Base-by-base conservation (phyloP, 2,888 invertebrate genomes). In the Trichacis sp. region DNA sequence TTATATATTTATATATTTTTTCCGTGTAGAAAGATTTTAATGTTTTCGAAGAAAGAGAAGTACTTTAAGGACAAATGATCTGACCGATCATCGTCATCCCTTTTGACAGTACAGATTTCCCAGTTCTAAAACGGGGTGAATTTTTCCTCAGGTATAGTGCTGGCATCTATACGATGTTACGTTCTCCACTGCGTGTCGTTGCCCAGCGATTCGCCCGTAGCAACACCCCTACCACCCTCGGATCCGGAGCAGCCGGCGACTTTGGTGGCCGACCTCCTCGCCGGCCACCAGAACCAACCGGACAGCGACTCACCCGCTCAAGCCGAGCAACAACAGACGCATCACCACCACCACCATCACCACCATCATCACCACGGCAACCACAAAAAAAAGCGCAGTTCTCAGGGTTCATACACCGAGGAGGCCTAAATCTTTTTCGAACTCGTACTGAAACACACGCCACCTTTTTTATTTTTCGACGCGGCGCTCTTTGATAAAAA, bases 381-480 rank as follows among this genome's bases (percentile, higher is more conserved):
- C 49, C 77, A 82, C 56, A 81, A 80, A 72, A 81, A 82, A 74
- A 82, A 82, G 75, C 81, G 81, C 42, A 81, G 77, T 62, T 82
- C 82, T 45, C 80, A 81, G 58, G 72, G 79, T 61, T 82, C 81
- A 45, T 77, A 81, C 54, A 73, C 77, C 68, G 81, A 80, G 68
- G 81, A 79, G 71, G 81, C 81, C 77, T 82, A 79, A 24, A 81
- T 55, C 70, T 51, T 36, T 38, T 64, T 51, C 29, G 8, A 45
- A 46, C 30, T 46, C 38, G 48, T 29, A 60, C 61, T 55, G 61
- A 50, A 48, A 12, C n/a, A 40, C 14, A 29, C 30, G 24, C 47
- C 24, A 12, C n/a, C 18, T 43, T 51, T 61, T 55, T 61, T 12
- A 51, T 51, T 15, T 47, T 47, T 47, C 20, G 45, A 45, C 9